phyloP scores from a whole-genome alignment of 2,113 vertebrate genomes.

The Sphyrna mokarran region DNA sequence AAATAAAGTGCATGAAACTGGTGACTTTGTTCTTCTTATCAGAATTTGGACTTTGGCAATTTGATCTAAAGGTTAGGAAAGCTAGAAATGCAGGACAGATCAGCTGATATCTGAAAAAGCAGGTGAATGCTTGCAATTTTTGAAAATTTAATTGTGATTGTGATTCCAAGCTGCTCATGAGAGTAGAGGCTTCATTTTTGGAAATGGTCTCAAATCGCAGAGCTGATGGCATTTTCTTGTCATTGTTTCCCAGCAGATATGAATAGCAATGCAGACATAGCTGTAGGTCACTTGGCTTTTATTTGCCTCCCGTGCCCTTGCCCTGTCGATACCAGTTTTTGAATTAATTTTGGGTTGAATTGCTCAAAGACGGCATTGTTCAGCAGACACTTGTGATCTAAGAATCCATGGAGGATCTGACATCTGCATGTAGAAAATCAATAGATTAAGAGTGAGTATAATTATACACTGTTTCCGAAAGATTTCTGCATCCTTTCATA shows the following conservation, averaged over 20 bases:
- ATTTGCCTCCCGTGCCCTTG: conserved; percentile 46
- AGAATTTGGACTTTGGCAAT: not conserved
- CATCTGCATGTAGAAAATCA: conserved; percentile 56
- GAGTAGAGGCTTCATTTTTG: not conserved
- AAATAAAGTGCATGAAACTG: not conserved
- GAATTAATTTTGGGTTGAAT: conserved; percentile 60
- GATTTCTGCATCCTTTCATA: conserved; percentile 53
- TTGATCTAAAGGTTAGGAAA: not conserved
- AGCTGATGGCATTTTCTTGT: not conserved
- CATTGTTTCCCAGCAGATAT: conserved; percentile 34
- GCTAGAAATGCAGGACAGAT: not conserved
- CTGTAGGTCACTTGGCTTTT: conserved; percentile 46
- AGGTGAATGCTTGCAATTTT: not conserved
- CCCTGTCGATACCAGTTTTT: conserved; percentile 47
- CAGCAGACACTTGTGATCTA: conserved; percentile 55
- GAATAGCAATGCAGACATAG: conserved; percentile 46
- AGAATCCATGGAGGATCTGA: conserved; percentile 55
- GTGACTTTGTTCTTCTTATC: not conserved
- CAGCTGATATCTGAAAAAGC: not conserved
- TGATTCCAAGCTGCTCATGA: not conserved
- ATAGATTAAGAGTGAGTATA: conserved; percentile 57
- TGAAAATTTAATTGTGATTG: not conserved
- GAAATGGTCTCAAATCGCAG: conserved; percentile 29
- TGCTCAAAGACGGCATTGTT: conserved; percentile 64
- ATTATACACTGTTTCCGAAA: conserved; percentile 57